A percentile compares a stretch with the other conserved stretches of the same genome.
phyloP scores from a whole-genome alignment of 1,140 invertebrate genomes.

The Mesaphorura yosii region DNA sequence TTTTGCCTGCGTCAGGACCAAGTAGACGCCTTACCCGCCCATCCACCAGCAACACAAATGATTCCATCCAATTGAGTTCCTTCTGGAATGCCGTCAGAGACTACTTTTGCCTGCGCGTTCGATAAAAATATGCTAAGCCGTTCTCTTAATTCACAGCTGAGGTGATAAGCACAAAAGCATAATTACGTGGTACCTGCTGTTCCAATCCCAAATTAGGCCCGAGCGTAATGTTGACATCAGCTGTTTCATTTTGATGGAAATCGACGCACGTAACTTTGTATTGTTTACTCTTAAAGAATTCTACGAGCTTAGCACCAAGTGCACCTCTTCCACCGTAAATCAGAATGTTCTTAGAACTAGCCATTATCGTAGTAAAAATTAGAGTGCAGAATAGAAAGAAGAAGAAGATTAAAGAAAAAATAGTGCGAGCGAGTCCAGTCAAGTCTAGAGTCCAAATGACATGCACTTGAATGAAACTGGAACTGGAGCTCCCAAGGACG shows the following conservation, averaged over 20 bases:
- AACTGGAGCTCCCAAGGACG: too few species aligned
- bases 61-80: constrained; percentile 84
- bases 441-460: too few species aligned
- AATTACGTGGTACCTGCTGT: constrained; percentile 51
- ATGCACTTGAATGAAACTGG: too few species aligned
- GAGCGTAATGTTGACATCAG: constrained; percentile 81
- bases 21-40: constrained; percentile 84
- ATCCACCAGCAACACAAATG: constrained; percentile 96
- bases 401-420: too few species aligned
- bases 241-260: constrained; percentile 71
- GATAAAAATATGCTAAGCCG: too few species aligned
- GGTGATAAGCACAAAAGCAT: not conserved
- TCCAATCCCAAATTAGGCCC: constrained; percentile 58
- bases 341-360: constrained; percentile 15
- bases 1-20: too few species aligned
- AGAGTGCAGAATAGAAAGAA: too few species aligned
- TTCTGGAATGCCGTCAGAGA: constrained; percentile 34
- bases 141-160: too few species aligned
- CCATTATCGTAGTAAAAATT: too few species aligned
- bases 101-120: constrained; percentile 30
- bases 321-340: constrained; percentile 30
- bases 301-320: constrained; percentile 16
- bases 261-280: constrained; percentile 88
- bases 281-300: constrained; percentile 25
- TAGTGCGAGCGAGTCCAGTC: too few species aligned